These are phyloP conservation scores for Oligia latruncula DNA, from an alignment of 2,888 invertebrate species.

Conservation along the genomic window DNA sequence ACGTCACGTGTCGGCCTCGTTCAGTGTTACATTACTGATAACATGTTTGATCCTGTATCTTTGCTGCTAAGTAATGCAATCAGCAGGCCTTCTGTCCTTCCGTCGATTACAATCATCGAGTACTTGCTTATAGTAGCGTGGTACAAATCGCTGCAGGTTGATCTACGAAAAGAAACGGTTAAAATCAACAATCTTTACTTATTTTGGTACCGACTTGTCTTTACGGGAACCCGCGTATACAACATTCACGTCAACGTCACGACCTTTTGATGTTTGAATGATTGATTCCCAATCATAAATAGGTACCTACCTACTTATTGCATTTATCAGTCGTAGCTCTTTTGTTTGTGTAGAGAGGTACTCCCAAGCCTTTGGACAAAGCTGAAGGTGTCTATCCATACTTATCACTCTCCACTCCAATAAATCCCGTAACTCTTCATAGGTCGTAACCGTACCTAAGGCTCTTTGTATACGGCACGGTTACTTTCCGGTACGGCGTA, in stretches of 20 bases:
- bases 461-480: background rate
- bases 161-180: background rate
- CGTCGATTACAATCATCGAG: conserved; percentile 20
- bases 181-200: background rate
- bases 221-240: too few species aligned
- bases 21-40: conserved; percentile 68
- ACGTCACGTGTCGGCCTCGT: conserved; percentile 74
- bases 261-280: background rate
- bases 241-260: too few species aligned
- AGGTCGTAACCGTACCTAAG: background rate
- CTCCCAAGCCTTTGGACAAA: background rate
- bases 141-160: background rate
- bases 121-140: background rate
- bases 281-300: background rate
- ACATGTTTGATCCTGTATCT: conserved; percentile 67
- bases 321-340: background rate
- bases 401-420: background rate
- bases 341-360: background rate
- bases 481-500: background rate
- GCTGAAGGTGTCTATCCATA: background rate
- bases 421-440: background rate
- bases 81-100: background rate
- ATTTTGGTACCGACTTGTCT: background rate
- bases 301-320: too few species aligned
- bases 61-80: conserved; percentile 44